Conservation (phyloP, 2,888 invertebrate genomes). For the Oscheius sp. region DNA sequence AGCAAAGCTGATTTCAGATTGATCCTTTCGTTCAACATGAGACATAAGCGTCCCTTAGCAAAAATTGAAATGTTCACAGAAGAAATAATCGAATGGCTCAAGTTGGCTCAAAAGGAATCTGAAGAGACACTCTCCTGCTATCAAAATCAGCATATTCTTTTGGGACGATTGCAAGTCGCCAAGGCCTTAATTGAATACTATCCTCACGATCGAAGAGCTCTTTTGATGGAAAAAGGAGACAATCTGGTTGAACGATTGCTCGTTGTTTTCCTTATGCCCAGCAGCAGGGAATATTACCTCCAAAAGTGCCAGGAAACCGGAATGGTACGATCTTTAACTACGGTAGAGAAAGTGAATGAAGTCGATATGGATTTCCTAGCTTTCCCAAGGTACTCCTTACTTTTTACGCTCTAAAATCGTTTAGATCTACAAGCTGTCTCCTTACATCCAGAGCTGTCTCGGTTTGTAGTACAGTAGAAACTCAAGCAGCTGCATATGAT, state of each 20-base stretch:
- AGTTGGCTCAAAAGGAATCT: background rate
- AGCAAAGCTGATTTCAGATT: slow-evolving; percentile 13
- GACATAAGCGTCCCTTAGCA: background rate
- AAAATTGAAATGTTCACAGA: background rate
- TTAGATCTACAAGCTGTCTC: slow-evolving; percentile 23
- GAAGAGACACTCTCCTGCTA: slow-evolving; percentile 8
- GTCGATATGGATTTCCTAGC: background rate
- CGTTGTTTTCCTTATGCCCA: slow-evolving; percentile 32
- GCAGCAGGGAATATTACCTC: slow-evolving; percentile 1
- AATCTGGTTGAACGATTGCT: slow-evolving; percentile 29
- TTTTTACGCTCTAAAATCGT: background rate
- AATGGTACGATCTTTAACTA: slow-evolving; percentile 31
- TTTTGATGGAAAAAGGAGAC: background rate
- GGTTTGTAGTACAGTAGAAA: slow-evolving; percentile 27
- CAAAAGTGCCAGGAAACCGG: background rate
- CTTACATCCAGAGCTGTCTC: slow-evolving; percentile 23
- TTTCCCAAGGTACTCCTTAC: slow-evolving; percentile 12
- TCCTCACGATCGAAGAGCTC: background rate
- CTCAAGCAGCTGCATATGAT: slow-evolving; percentile 20
- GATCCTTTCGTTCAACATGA: background rate
- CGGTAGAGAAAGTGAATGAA: background rate
- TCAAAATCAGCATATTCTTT: background rate
- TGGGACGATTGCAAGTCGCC: slow-evolving; percentile 12
- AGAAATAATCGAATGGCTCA: slow-evolving; percentile 9
- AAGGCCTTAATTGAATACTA: background rate